These are phyloP conservation scores for Morpho deidamia DNA, from an alignment of 2,888 invertebrate genomes.

Conservation along the genomic window DNA sequence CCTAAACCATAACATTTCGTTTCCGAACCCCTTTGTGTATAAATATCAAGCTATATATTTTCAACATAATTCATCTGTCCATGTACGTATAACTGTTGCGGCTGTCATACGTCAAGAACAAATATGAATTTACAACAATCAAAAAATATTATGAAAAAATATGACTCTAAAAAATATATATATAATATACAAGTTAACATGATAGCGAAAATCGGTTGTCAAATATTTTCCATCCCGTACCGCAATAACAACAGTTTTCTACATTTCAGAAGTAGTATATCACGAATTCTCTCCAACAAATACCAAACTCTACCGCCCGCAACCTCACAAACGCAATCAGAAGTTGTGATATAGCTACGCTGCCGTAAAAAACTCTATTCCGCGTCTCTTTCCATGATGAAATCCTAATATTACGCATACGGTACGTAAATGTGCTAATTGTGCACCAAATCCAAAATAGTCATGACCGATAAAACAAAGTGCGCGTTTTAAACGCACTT, in stretches of 20 bases:
- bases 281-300: slow-evolving; percentile 3
- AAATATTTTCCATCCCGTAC: not conserved
- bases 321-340: not conserved
- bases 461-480: not conserved
- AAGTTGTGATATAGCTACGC: slow-evolving; percentile 1
- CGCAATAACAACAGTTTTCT: not conserved
- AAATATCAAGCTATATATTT: slow-evolving; percentile 1
- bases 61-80: slow-evolving; percentile 1
- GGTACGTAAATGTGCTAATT: not conserved
- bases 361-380: not conserved
- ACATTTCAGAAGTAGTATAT: not conserved
- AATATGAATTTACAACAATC: slow-evolving; percentile 7
- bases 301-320: not conserved
- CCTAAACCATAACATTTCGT: not conserved
- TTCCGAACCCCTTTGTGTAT: not conserved
- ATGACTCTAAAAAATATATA: slow-evolving; percentile 10
- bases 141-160: slow-evolving; percentile 18
- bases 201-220: slow-evolving; percentile 15
- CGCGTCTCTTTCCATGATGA: too few species aligned
- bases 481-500: not conserved
- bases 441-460: not conserved
- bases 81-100: slow-evolving; percentile 7
- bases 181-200: slow-evolving; percentile 8
- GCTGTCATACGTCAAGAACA: slow-evolving; percentile 16
- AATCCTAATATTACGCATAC: too few species aligned